Conservation (phyloP, 2,888 invertebrate genomes). For the Sinodicranocentrus sp. region DNA sequence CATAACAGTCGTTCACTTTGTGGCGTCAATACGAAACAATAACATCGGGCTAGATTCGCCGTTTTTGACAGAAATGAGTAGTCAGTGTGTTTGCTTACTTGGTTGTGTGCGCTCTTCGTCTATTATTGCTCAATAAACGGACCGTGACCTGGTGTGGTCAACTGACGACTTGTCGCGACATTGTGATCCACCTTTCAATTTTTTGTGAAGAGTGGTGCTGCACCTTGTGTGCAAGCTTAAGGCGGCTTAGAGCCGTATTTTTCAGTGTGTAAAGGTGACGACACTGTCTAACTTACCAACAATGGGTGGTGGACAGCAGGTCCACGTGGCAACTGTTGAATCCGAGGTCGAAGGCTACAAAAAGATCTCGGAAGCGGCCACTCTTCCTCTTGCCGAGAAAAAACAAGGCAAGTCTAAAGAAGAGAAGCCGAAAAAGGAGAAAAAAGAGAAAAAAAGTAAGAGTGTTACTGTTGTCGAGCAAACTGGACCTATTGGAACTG, state of each 20-base stretch:
- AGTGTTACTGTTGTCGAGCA: conserved; percentile 75
- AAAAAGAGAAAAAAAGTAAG: conserved; percentile 77
- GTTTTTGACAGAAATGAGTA: too few species aligned
- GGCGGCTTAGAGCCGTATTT: too few species aligned
- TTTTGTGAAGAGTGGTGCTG: too few species aligned
- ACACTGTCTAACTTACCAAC: conserved; percentile 48
- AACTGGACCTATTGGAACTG: conserved; percentile 71
- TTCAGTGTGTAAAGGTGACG: conserved; percentile 45
- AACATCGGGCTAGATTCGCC: too few species aligned
- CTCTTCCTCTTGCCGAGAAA: conserved; percentile 75
- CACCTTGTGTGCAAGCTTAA: too few species aligned
- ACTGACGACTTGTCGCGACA: neutral
- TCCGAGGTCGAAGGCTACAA: conserved; percentile 84
- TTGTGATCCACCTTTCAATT: too few species aligned
- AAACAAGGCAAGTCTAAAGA: conserved; percentile 75
- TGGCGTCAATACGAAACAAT: too few species aligned
- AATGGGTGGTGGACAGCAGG: conserved; percentile 81
- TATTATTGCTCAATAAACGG: neutral
- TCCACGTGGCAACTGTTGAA: conserved; percentile 93
- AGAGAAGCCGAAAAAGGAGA: conserved; percentile 75
- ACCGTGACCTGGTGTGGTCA: neutral
- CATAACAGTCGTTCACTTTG: too few species aligned
- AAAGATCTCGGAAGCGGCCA: conserved; percentile 76
- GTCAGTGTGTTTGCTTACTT: too few species aligned
- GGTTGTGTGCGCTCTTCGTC: too few species aligned